A percentile compares a stretch with the other conserved stretches of the same genome.
phyloP scores from a whole-genome alignment of 1,140 invertebrate genomes.

The Eufriesea mexicana region DNA sequence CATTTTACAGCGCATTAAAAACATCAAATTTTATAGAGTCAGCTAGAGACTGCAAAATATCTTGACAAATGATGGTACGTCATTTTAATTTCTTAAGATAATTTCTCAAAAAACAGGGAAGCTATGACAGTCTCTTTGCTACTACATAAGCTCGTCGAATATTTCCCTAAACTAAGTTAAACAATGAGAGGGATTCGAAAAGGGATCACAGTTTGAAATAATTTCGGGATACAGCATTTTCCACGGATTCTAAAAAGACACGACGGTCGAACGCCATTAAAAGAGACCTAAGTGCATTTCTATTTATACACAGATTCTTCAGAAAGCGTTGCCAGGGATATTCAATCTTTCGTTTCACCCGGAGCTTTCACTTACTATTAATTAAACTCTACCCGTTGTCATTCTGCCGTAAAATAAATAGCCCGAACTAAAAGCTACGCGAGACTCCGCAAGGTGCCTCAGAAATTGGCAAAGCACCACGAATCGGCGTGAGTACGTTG shows the following conservation, averaged over 20 bases:
- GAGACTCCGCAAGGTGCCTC: neutral
- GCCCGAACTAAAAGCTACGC: conserved; percentile 8
- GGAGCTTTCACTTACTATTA: neutral
- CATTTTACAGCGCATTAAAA: neutral
- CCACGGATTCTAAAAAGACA: neutral
- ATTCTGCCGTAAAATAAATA: conserved; percentile 29
- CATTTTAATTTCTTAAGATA: too few relatives aligned
- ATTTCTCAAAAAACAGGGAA: too few relatives aligned
- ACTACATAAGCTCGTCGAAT: too few relatives aligned
- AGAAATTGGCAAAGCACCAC: conserved; percentile 38
- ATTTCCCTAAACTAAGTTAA: too few relatives aligned
- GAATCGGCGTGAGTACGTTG: conserved; percentile 19
- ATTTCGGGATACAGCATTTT: neutral
- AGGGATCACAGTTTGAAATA: neutral
- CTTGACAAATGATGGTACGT: too few relatives aligned
- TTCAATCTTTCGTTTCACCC: conserved; percentile 20
- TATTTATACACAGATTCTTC: conserved; percentile 21
- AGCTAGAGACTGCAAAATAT: too few relatives aligned
- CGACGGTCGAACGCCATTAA: neutral
- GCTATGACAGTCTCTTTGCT: too few relatives aligned
- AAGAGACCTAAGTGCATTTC: neutral
- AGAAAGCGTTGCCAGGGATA: neutral
- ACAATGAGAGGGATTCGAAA: too few relatives aligned
- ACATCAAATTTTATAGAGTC: too few relatives aligned
- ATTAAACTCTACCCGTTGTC: neutral